phyloP scores from a whole-genome alignment of 2,888 invertebrate genomes.

The Pocota personata region DNA sequence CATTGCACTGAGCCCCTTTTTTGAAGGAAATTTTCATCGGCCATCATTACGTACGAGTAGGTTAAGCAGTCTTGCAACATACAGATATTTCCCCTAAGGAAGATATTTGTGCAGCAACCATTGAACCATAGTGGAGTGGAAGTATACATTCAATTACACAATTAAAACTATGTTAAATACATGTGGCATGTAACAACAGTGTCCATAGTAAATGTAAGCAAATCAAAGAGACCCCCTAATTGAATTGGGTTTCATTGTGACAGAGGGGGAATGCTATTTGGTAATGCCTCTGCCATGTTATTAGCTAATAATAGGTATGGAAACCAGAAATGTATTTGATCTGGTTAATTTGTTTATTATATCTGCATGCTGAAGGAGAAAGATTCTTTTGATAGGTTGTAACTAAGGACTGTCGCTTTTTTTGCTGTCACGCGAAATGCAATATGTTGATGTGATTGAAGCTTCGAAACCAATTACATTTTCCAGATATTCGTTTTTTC shows the following conservation, averaged over 20 bases:
- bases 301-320: neutral
- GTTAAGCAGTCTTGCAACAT: neutral
- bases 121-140: neutral
- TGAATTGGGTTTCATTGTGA: neutral
- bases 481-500: neutral
- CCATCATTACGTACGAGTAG: neutral
- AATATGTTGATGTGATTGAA: neutral
- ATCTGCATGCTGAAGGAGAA: neutral
- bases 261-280: neutral
- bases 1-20: neutral
- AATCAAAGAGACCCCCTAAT: neutral
- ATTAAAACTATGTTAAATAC: constrained; percentile 23
- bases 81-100: neutral
- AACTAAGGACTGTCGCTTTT: neutral
- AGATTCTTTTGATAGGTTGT: neutral
- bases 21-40: neutral
- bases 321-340: neutral
- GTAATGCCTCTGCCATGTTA: neutral
- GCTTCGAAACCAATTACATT: neutral
- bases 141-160: constrained; percentile 17
- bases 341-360: neutral
- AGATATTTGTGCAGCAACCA: neutral
- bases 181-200: neutral
- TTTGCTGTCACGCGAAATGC: neutral
- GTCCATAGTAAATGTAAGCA: neutral